A percentile compares a stretch with the other conserved stretches of the same genome.
These are phyloP conservation scores for Psococerastis gibbosa DNA, from an alignment of 2,888 invertebrate species.

Conservation along the genomic window DNA sequence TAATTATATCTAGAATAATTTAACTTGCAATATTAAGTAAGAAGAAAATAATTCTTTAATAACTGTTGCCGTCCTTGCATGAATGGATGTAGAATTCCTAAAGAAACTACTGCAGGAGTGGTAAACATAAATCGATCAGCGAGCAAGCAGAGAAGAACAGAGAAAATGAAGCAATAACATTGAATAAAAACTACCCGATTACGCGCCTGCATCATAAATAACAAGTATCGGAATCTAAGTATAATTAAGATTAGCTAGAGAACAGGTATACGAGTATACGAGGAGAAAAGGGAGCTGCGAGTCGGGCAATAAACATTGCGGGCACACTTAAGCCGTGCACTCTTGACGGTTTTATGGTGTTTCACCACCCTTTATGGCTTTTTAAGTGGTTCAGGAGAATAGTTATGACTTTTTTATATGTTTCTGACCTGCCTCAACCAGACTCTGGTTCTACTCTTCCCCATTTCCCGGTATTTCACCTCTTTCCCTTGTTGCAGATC, in stretches of 20 bases:
- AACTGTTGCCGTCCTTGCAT: no score
- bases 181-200: neutral
- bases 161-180: slow-evolving; percentile 4
- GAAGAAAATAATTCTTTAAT: no score
- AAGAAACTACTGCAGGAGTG: no score
- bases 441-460: no score
- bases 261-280: slow-evolving; percentile 1
- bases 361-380: slow-evolving; percentile 8
- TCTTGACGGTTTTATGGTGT: slow-evolving; percentile 8
- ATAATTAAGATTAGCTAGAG: slow-evolving; percentile 6
- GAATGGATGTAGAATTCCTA: no score
- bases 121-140: no score
- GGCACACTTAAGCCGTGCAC: neutral
- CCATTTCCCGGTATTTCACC: no score
- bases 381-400: slow-evolving; percentile 10
- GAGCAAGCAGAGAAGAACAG: no score
- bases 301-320: slow-evolving; percentile 5
- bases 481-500: no score
- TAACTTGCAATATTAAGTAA: no score
- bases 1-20: no score
- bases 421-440: slow-evolving; percentile 5
- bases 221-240: slow-evolving; percentile 10
- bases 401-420: slow-evolving; percentile 9
- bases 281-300: slow-evolving; percentile 3
- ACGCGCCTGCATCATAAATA: slow-evolving; percentile 8